Evolutionary conservation across 1,140 invertebrate species (phyloP).

Genomic region (Oscheius sp.): DNA sequence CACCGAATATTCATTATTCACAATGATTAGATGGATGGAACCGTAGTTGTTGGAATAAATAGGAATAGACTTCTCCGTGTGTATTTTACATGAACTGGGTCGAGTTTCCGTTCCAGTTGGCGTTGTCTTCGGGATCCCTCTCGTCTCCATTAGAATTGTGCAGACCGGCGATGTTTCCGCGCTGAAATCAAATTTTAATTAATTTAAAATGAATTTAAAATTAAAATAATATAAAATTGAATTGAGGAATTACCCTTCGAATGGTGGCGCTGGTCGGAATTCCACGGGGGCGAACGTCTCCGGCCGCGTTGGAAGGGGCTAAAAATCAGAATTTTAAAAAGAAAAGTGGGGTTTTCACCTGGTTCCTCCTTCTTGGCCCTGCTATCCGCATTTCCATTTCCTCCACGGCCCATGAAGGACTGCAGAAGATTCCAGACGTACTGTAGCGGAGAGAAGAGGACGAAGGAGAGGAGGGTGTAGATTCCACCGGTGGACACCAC

Average conservation of each 20-base stretch:
- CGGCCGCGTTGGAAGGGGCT: too few relatives aligned
- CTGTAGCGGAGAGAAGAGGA: not conserved
- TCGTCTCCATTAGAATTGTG: not conserved
- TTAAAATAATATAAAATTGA: too few relatives aligned
- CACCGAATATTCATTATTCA: too few relatives aligned
- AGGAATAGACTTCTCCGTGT: too few relatives aligned
- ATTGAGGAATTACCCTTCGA: too few relatives aligned
- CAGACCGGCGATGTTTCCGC: not conserved
- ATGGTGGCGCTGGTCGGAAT: too few relatives aligned
- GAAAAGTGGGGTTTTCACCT: not conserved
- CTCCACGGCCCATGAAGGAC: not conserved
- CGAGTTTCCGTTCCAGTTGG: not conserved
- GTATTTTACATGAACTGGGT: constrained; percentile 8
- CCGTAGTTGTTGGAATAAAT: too few relatives aligned
- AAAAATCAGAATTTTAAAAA: too few relatives aligned
- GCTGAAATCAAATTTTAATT: not conserved
- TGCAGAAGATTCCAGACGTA: not conserved
- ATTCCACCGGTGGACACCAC: not conserved
- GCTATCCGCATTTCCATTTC: not conserved
- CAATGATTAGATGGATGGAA: too few relatives aligned
- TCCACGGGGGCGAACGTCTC: too few relatives aligned
- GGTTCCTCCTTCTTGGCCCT: not conserved
- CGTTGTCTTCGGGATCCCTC: not conserved
- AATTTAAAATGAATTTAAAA: too few relatives aligned
- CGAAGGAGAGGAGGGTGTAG: not conserved